Evolutionary conservation across 2,113 vertebrate genomes (phyloP).

Genomic region (Kryptolebias marmoratus): DNA sequence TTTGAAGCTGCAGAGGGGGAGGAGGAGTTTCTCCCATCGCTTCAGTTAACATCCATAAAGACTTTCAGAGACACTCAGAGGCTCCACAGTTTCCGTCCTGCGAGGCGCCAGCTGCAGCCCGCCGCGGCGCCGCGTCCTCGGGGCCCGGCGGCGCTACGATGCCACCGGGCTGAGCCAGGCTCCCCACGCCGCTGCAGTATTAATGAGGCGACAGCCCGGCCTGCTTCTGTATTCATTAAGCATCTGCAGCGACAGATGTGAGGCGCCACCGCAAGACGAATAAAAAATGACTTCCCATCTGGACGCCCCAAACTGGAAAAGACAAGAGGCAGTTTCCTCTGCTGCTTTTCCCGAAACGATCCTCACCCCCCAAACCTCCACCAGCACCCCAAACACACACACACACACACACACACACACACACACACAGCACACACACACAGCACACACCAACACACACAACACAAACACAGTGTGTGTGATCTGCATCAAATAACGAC

Average conservation of each 20-base stretch:
- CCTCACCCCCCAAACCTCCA: not conserved
- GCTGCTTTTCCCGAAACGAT: conserved; percentile 10
- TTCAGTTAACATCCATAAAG: conserved; percentile 84
- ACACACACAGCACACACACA: not conserved
- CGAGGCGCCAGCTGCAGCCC: conserved; percentile 77
- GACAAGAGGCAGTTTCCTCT: conserved; percentile 75
- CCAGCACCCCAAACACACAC: not conserved
- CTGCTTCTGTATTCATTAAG: conserved; percentile 83
- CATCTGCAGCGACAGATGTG: conserved; percentile 87
- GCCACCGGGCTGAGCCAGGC: conserved; percentile 58
- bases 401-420: conserved; percentile 1
- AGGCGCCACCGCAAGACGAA: conserved; percentile 83
- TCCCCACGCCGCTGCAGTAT: conserved; percentile 81
- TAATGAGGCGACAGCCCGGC: conserved; percentile 83
- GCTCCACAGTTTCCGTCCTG: conserved; percentile 75
- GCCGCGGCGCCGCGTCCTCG: conserved; percentile 51
- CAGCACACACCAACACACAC: not conserved
- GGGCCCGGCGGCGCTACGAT: conserved; percentile 58
- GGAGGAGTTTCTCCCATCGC: conserved; percentile 55
- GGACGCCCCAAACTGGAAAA: conserved; percentile 81
- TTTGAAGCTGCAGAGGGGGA: conserved; percentile 15
- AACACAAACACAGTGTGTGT: not conserved
- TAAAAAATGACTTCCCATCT: conserved; percentile 86
- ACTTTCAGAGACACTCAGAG: conserved; percentile 79
- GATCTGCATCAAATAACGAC: too few relatives aligned